Conservation (phyloP, 2,888 invertebrate species). For the Griposia aprilina region DNA sequence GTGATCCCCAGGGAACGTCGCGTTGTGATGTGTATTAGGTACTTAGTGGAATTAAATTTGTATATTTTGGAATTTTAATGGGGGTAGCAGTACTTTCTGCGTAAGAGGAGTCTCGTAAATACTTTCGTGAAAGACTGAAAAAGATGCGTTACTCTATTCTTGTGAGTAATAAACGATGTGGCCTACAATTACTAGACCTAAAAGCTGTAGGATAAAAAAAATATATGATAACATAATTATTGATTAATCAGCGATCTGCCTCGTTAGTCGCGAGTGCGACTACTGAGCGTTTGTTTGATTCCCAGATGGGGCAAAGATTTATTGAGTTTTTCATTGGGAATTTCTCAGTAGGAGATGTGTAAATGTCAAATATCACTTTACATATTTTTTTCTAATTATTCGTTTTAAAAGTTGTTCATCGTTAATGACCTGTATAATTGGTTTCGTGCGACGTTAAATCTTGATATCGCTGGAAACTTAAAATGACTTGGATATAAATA, state of each 20-base stretch:
- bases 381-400: constrained; percentile 14
- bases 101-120: constrained; percentile 17
- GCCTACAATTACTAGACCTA: no score
- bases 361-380: neutral
- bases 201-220: no score
- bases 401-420: constrained; percentile 15
- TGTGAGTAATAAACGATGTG: neutral
- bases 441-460: constrained; percentile 28
- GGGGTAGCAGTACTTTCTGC: constrained; percentile 20
- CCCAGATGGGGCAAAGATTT: neutral
- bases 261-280: neutral
- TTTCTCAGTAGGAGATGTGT: neutral
- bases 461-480: constrained; percentile 24
- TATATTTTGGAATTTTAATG: constrained; percentile 38
- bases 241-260: neutral
- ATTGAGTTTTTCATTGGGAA: neutral
- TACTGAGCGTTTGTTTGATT: neutral
- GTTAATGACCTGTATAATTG: constrained; percentile 39
- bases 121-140: constrained; percentile 20
- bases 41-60: constrained; percentile 38
- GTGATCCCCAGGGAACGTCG: constrained; percentile 27
- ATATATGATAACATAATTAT: no score
- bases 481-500: constrained; percentile 21
- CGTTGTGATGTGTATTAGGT: constrained; percentile 33
- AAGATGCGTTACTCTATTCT: constrained; percentile 10